phyloP scores from a whole-genome alignment of 2,113 vertebrate species.

The Tauraco erythrolophus region DNA sequence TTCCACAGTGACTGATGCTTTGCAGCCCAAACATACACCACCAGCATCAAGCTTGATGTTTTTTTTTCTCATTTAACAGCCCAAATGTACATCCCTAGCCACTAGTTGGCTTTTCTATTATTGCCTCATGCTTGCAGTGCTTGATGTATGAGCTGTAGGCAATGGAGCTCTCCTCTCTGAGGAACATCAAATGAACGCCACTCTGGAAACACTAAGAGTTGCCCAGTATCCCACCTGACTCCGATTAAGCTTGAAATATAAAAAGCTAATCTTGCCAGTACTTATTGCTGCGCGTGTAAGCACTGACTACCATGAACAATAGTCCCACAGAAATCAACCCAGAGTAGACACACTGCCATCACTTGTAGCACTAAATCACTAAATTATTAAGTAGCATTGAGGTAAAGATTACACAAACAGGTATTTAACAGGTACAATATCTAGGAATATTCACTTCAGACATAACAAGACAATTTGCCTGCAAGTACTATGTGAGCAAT shows the following conservation, averaged over 20 bases:
- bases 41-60: neutral
- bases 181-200: neutral
- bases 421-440: neutral
- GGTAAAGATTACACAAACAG: neutral
- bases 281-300: neutral
- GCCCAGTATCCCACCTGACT: neutral
- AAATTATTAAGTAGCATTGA: neutral
- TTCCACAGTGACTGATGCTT: conserved; percentile 1
- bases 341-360: neutral
- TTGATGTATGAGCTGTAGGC: neutral
- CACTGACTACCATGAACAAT: neutral
- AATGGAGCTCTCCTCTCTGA: neutral
- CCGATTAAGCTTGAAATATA: neutral
- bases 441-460: neutral
- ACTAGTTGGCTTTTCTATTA: neutral
- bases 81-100: neutral
- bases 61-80: neutral
- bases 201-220: neutral
- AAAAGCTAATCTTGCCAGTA: neutral
- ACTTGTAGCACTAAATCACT: neutral
- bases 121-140: neutral
- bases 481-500: neutral
- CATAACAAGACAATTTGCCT: neutral
- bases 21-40: neutral
- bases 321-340: neutral